Base-by-base conservation (phyloP, 2,888 invertebrate species). In the Drosophila kokeensis region DNA sequence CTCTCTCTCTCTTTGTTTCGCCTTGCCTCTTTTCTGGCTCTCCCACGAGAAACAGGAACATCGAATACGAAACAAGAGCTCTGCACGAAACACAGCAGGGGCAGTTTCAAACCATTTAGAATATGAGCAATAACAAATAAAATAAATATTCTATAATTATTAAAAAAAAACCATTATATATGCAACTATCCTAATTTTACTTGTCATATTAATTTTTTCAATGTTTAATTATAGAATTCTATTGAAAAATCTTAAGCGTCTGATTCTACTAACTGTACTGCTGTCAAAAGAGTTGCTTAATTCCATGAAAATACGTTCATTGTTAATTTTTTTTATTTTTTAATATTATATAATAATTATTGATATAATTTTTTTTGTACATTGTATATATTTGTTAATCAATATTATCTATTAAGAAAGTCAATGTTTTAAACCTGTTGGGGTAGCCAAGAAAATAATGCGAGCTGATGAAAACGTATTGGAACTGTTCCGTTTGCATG, bases 21-120 rank as follows among this genome's bases (percentile, higher is more conserved):
- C 78, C 69, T 24, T 58, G 48, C 50, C 61, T 65, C 21, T 62
- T 65, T 59, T 63, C 48, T 67, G 59, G 34, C 61, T 79, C 77
- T 78, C 76, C 66, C 77, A 76, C 76, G 71, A 77, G 63, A 75
- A 79, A 80, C 71, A 79, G 77, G 75, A 79, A 79, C 77, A 75
- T 65, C 63, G 71, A 80, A 68, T 80, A 75, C 77, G 70, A 79
- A 69, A 79, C 50, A 79, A 77, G 70, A 75, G 76, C 57, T 49
- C 50, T 59, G 55, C 63, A 75, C 64, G 80, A 65, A 53, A 59
- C 61, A 71, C 52, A 78, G 63, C 57, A 15, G 54, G 40, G 63
- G 63, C 57, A 53, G 53, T 38, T 60, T 30, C 4, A 69, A 57
- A 79, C 24, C 8, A 40, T 61, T 67, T n/a, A 40, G 38, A 74